Evolutionary conservation across 2,888 invertebrate species (phyloP).

Genomic region (Cosmia trapezina): DNA sequence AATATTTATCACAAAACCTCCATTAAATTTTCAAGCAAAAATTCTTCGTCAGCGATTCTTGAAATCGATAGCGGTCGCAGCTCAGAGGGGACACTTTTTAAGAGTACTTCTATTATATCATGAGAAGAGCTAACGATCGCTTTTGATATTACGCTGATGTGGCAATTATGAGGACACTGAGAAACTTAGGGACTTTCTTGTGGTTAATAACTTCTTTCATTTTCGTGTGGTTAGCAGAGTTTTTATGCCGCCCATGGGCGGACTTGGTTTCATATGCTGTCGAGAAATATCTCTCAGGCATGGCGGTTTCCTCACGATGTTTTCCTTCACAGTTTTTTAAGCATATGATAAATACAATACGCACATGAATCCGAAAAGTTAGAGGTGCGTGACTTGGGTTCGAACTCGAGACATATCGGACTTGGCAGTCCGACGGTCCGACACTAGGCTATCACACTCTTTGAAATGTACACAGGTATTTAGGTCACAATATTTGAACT

Average conservation of each 20-base stretch:
- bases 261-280: too few species aligned
- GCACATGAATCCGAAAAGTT: too few species aligned
- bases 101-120: conserved; percentile 27
- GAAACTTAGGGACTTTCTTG: neutral
- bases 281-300: too few species aligned
- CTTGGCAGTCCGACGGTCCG: too few species aligned
- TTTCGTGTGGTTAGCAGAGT: too few species aligned
- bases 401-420: too few species aligned
- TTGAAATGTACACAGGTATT: neutral
- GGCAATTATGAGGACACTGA: neutral
- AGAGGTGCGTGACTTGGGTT: too few species aligned
- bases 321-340: too few species aligned
- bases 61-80: conserved; percentile 33
- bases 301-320: too few species aligned
- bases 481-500: neutral
- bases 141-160: conserved; percentile 40
- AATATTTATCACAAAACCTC: neutral
- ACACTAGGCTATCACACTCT: neutral
- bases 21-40: conserved; percentile 11
- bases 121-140: conserved; percentile 35
- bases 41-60: conserved; percentile 35
- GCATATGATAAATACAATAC: too few species aligned
- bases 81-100: conserved; percentile 26
- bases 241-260: too few species aligned
- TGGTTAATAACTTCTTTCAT: neutral